Evolutionary conservation across 2,888 invertebrate species (phyloP).

Genomic region (Unio pictorum): DNA sequence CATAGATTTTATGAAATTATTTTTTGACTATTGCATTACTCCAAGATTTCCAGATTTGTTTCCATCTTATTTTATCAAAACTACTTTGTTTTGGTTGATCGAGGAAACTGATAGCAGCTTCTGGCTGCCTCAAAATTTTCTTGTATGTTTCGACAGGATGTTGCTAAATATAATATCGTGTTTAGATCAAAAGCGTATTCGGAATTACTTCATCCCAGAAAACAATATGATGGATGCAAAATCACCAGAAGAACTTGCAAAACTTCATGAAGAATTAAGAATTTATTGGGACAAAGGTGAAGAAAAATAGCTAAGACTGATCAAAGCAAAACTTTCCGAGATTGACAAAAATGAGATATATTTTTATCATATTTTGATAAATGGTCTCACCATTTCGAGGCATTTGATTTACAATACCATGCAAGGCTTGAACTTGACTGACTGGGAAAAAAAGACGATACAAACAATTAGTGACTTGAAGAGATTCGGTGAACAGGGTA

Average conservation of each 20-base stretch:
- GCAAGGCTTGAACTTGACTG: background rate
- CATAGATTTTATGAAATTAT: slow-evolving; percentile 2
- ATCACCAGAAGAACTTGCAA: background rate
- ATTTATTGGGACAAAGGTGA: background rate
- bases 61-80: slow-evolving; percentile 10
- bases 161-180: background rate
- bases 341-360: slow-evolving; percentile 6
- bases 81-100: slow-evolving; percentile 6
- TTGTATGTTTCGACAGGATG: background rate
- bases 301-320: background rate
- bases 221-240: slow-evolving; percentile 11
- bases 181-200: background rate
- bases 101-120: slow-evolving; percentile 1
- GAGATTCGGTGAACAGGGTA: too few species aligned
- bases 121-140: slow-evolving; percentile 1
- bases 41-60: slow-evolving; percentile 4
- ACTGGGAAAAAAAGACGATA: background rate
- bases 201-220: slow-evolving; percentile 3
- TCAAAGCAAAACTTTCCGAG: background rate
- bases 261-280: background rate
- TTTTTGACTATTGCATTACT: background rate
- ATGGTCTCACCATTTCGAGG: background rate
- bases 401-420: background rate
- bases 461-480: background rate
- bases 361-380: slow-evolving; percentile 1